Conservation (phyloP, 2,888 invertebrate species). For the Eupithecia vulgata region DNA sequence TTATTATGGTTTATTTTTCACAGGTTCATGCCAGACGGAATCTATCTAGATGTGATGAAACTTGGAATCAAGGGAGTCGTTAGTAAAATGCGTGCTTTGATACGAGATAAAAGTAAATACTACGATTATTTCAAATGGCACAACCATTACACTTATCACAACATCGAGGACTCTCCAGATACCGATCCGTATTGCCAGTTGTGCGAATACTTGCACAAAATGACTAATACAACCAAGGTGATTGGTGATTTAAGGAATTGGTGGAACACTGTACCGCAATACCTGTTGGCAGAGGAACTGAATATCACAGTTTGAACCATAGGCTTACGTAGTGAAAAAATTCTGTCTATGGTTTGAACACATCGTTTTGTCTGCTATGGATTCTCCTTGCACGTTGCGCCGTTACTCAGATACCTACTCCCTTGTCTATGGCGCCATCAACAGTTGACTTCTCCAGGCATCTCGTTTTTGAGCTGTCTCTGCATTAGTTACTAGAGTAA, state of each 20-base stretch:
- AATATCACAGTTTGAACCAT: background rate
- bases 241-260: background rate
- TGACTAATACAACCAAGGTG: background rate
- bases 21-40: constrained; percentile 46
- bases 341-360: no score
- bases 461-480: background rate
- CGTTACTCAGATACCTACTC: background rate
- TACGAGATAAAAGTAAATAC: constrained; percentile 40
- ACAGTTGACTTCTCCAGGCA: background rate
- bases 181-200: constrained; percentile 23
- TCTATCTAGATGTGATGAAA: background rate
- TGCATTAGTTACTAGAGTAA: background rate
- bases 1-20: background rate
- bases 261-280: background rate
- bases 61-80: background rate
- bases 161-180: constrained; percentile 15
- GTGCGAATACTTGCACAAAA: constrained; percentile 7
- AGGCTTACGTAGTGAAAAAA: no score
- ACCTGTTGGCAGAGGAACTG: background rate
- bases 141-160: constrained; percentile 54
- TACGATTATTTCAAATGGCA: constrained; percentile 56
- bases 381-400: background rate
- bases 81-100: background rate
- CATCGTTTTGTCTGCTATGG: background rate
- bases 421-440: background rate